A percentile compares a stretch with the other conserved stretches of the same genome.
Conservation (phyloP, 2,888 invertebrate genomes). For the Muschampia plurimacula region DNA sequence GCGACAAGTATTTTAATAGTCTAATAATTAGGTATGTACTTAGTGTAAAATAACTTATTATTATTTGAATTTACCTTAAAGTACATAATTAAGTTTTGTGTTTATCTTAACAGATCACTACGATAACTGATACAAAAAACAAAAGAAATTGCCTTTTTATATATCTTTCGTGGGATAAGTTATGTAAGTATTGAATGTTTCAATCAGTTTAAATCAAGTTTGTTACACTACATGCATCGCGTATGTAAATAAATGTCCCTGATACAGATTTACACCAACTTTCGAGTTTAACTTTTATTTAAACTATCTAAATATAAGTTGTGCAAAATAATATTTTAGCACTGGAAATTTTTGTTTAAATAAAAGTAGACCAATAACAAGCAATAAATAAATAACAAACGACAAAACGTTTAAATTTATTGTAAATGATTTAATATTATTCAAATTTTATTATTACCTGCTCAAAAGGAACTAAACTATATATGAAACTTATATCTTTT, state of each 20-base stretch:
- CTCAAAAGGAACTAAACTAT: no score
- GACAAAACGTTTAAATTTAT: no score
- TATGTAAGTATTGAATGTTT: conserved; percentile 1
- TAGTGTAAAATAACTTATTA: not conserved
- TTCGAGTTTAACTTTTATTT: not conserved
- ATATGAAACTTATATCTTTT: no score
- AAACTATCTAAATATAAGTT: not conserved
- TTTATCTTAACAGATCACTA: not conserved
- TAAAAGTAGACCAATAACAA: not conserved
- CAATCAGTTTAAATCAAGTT: conserved; percentile 6
- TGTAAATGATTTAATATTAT: no score
- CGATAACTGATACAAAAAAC: not conserved
- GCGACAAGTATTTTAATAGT: no score
- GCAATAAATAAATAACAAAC: not conserved
- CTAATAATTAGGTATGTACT: not conserved
- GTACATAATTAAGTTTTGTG: conserved; percentile 5
- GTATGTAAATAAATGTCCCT: conserved; percentile 6
- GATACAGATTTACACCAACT: conserved; percentile 3
- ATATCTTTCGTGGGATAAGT: not conserved
- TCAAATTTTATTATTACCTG: no score
- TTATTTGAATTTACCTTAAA: not conserved
- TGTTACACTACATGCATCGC: not conserved
- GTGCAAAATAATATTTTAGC: not conserved
- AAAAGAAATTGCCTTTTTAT: conserved; percentile 6
- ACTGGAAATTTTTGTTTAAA: not conserved